A percentile compares a stretch with the other conserved stretches of the same genome.
Evolutionary conservation across 2,888 invertebrate species (phyloP).

Genomic region (Ditula angustiorana): DNA sequence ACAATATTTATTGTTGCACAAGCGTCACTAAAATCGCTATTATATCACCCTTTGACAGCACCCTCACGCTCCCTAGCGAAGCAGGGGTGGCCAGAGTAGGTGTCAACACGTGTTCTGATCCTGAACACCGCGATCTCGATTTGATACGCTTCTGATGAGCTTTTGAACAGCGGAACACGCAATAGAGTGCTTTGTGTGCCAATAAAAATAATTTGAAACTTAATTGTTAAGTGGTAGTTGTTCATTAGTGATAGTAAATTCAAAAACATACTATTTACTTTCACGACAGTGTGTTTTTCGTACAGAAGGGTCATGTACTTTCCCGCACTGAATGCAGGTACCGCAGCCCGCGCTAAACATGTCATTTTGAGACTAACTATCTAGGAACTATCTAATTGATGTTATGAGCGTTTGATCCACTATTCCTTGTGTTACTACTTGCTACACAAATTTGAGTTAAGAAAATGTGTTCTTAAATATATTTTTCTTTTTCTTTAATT

Average conservation of each 20-base stretch:
- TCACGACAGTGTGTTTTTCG: too few species aligned
- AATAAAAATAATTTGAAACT: slow-evolving; percentile 57
- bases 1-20: slow-evolving; percentile 62
- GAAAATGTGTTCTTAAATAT: too few species aligned
- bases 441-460: too few species aligned
- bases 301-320: too few species aligned
- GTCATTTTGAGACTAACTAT: too few species aligned
- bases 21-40: slow-evolving; percentile 73
- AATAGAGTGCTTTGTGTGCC: slow-evolving; percentile 57
- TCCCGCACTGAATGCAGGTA: too few species aligned
- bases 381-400: too few species aligned
- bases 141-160: slow-evolving; percentile 67
- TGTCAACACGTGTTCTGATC: slow-evolving; percentile 81
- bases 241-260: slow-evolving; percentile 6
- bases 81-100: slow-evolving; percentile 65
- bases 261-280: too few species aligned
- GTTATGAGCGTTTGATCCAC: too few species aligned
- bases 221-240: slow-evolving; percentile 26
- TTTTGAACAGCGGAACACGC: slow-evolving; percentile 55
- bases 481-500: too few species aligned
- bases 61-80: slow-evolving; percentile 59
- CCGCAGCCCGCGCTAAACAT: too few species aligned
- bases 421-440: too few species aligned
- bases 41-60: slow-evolving; percentile 61
- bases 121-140: slow-evolving; percentile 67